Evolutionary conservation across 1,140 invertebrate genomes (phyloP).

Genomic region (Carposina sasakii): DNA sequence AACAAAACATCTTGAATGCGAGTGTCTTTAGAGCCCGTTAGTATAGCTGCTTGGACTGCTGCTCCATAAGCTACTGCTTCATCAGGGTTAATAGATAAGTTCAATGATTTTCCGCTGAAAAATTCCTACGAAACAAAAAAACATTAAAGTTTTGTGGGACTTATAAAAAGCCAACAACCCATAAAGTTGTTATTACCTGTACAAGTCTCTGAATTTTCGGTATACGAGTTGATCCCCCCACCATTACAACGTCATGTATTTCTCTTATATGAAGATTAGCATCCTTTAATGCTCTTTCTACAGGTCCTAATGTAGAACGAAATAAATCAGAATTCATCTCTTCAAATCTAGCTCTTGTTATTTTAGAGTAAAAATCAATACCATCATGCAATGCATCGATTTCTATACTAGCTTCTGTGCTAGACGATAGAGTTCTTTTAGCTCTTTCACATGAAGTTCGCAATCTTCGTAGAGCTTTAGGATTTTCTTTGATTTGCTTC

Average conservation of each 20-base stretch:
- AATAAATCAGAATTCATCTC: slow-evolving; percentile 91
- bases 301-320: slow-evolving; percentile 78
- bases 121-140: slow-evolving; percentile 67
- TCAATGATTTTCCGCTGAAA: slow-evolving; percentile 77
- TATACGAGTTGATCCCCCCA: slow-evolving; percentile 78
- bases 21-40: slow-evolving; percentile 79
- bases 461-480: slow-evolving; percentile 83
- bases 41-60: slow-evolving; percentile 84
- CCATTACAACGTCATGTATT: slow-evolving; percentile 78
- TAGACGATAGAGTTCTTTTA: slow-evolving; percentile 79
- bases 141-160: neutral
- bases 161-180: neutral
- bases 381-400: slow-evolving; percentile 85
- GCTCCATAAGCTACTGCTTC: slow-evolving; percentile 84
- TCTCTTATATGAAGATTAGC: slow-evolving; percentile 82
- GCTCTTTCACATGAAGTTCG: slow-evolving; percentile 83
- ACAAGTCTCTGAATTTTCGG: slow-evolving; percentile 79
- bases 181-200: slow-evolving; percentile 34
- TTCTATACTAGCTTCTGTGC: slow-evolving; percentile 80
- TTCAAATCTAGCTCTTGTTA: slow-evolving; percentile 89
- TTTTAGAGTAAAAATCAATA: slow-evolving; percentile 89
- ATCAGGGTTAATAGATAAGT: slow-evolving; percentile 86
- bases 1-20: slow-evolving; percentile 84
- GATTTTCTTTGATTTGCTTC: slow-evolving; percentile 83
- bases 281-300: slow-evolving; percentile 82